These are phyloP conservation scores for Dryobates pubescens DNA, from an alignment of 2,797 vertebrate genomes.

Conservation along the genomic window DNA sequence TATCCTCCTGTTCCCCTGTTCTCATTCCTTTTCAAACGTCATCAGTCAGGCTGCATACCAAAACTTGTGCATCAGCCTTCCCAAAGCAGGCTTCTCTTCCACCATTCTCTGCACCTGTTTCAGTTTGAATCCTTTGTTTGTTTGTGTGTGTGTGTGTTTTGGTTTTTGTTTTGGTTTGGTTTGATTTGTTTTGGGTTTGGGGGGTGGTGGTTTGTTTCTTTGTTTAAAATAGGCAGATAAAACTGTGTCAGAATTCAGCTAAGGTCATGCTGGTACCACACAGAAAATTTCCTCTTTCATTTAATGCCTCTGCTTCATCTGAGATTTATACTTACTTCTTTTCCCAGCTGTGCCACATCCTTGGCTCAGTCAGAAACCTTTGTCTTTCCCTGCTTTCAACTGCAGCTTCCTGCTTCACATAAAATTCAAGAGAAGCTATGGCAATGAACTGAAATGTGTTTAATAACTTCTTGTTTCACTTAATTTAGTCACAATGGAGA, in stretches of 20 bases:
- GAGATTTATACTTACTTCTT: constrained; percentile 55
- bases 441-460: constrained; percentile 54
- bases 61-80: neutral
- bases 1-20: neutral
- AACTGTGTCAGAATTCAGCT: neutral
- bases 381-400: constrained; percentile 63
- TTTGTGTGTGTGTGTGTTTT: too few species aligned
- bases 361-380: constrained; percentile 60
- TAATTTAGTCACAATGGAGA: constrained; percentile 65
- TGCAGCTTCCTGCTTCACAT: constrained; percentile 62
- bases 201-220: too few species aligned
- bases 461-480: constrained; percentile 44
- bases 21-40: neutral
- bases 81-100: neutral
- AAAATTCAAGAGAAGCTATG: constrained; percentile 51
- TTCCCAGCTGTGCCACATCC: constrained; percentile 62
- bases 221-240: neutral
- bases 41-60: neutral
- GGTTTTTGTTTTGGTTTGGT: too few species aligned
- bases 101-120: constrained; percentile 19
- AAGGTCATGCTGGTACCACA: neutral
- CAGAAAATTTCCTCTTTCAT: neutral
- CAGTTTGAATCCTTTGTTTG: neutral
- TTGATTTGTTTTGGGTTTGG: too few species aligned
- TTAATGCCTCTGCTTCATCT: neutral